A percentile compares a stretch with the other conserved stretches of the same genome.
These are phyloP conservation scores for Oriolus oriolus DNA, from an alignment of 2,113 vertebrate species.

Conservation along the genomic window DNA sequence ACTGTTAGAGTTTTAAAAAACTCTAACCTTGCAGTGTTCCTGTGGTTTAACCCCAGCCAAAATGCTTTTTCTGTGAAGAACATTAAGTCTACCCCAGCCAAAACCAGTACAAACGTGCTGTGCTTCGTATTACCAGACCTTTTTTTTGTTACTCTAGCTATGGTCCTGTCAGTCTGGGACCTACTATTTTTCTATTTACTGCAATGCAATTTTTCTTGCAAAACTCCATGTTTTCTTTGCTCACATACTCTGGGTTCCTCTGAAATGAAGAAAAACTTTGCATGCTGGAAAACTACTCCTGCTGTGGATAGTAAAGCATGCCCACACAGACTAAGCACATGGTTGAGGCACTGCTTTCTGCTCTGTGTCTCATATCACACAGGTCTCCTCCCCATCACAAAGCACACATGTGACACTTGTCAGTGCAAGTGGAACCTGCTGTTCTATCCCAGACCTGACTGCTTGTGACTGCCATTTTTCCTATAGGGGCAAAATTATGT, in stretches of 20 bases:
- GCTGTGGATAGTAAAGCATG: not conserved
- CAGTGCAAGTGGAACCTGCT: not conserved
- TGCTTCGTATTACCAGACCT: not conserved
- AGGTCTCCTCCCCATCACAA: not conserved
- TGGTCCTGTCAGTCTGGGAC: not conserved
- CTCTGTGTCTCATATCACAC: rapidly evolving
- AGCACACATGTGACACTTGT: rapidly evolving
- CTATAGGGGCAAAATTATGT: not conserved
- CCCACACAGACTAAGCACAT: not conserved
- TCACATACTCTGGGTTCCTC: not conserved
- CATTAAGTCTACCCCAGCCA: not conserved
- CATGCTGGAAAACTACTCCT: not conserved
- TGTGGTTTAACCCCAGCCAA: not conserved
- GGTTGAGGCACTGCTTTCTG: not conserved
- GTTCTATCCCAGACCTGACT: not conserved
- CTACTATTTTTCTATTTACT: not conserved
- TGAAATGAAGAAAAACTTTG: not conserved
- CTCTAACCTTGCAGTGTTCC: not conserved
- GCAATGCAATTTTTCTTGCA: not conserved
- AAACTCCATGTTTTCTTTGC: not conserved
- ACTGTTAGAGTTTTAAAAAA: not conserved
- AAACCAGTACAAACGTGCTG: not conserved
- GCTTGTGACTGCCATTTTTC: not conserved
- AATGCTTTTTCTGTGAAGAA: not conserved
- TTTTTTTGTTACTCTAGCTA: not conserved